Evolutionary conservation across 1,140 invertebrate species (phyloP), one percentile per base, ranked within the genome.

Genomic region (Telenomus remus): DNA sequence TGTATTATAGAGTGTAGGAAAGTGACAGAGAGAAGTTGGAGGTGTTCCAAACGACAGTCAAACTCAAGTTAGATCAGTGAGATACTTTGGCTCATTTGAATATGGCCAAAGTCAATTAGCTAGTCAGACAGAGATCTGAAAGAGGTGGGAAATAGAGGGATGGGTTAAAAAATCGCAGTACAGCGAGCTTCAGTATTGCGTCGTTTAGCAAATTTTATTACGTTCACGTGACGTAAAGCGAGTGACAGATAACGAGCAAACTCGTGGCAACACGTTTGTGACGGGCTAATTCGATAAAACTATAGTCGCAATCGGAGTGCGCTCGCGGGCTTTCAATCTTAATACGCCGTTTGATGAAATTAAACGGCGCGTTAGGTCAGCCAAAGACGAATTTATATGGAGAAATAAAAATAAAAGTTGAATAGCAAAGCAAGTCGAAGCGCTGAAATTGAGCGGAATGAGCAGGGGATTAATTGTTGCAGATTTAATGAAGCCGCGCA

Each of bases 11-110:
- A 66, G 19, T 50, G 44, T 35, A 35, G 35, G 47, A 57, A 59
- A 69, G 50, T 69, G 64, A 46, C 63, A 74, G 51, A 74, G 51
- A 74, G 56, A 74, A 74, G 57, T 74, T 74, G 71, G 64, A 74
- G 71, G 46, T 53, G 64, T 74, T 74, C 71, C 71, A 74, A 74
- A 74, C 71, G 71, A 74, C 64, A 68, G 71, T 74, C 63, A 57
- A 68, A 61, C 57, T 43, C 7, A 68, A 68, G 57, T 74, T 68
- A 53, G 53, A 63, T 63, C 63, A 15, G 46, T 16, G 57, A 56
- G 51, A 63, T 63, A 74, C 71, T 63, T 48, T 60, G 43, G 7
- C 47, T 68, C 56, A 74, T 74, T 74, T 74, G 64, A 74, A 74
- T 74, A 74, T 61, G 13, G 70, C 42, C 39, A 61, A 66, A 74